Evolutionary conservation across 2,113 vertebrate genomes (phyloP), one percentile per base, ranked within the genome.

Genomic region (Aplodontia rufa): DNA sequence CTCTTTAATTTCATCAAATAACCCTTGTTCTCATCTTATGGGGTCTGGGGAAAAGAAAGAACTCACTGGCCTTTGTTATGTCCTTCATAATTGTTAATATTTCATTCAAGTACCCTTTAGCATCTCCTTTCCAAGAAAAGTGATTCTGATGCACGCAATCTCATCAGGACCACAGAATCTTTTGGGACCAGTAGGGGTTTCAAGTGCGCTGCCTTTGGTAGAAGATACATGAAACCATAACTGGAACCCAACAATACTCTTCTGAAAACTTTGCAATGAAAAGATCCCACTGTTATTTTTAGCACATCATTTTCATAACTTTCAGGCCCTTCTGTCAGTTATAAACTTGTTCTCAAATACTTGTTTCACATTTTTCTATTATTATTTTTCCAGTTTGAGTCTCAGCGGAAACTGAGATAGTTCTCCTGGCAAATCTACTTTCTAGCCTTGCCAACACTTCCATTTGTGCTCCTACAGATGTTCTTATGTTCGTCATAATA

Each of bases 1-100:
- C 92, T 94, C 97, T 96, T 96, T 96, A 97, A 97, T 97, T 96
- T 97, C 90, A 84, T 96, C 96, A 96, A 85, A 95, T 95, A 96
- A 94, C 97, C 94, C 87, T 87, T 96, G 97, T 94, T 97, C 97
- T 90, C 90, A 17, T 94, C 81, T 96, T 68, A 97, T 32, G 81
- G 91, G 91, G 47, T 96, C 96, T 96, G 62, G 92, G 94, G 94
- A 96, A 94, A 95, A 96, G 95, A 83, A 96, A 94, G 81, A 55
- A 82, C 87, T 95, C 85, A 96, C 32, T 94, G 96, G 95, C 72
- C 97, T 97, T 96, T 94, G 84, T 97, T 91, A 97, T 74, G 94
- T 84, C 97, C 95, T 96, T 92, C 91, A 97, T 90, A 85, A 96
- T 90, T 96, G 95, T 94, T 96, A 97, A 92, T 90, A 95, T 95